A percentile compares a stretch with the other conserved stretches of the same genome.
phyloP scores from a whole-genome alignment of 2,113 vertebrate species.

The Merops nubicus region DNA sequence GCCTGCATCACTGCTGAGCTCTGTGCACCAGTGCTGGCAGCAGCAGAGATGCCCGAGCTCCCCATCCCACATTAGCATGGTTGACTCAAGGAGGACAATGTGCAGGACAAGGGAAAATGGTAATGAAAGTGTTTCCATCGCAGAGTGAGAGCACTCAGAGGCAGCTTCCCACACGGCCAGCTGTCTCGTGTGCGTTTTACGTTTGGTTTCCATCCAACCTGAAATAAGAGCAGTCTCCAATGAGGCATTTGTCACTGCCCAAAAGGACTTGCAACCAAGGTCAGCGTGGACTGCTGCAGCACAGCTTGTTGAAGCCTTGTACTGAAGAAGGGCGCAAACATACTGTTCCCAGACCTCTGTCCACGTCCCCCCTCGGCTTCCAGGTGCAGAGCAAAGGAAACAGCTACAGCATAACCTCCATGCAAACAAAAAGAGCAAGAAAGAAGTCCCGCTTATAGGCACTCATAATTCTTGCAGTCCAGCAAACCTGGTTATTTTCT shows the following conservation, averaged over 20 bases:
- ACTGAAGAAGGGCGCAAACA: not conserved
- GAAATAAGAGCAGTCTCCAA: not conserved
- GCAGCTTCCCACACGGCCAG: not conserved
- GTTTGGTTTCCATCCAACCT: not conserved
- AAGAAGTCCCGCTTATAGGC: not conserved
- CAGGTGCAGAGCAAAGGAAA: not conserved
- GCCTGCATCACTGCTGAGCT: not conserved
- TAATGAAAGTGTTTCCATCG: not conserved
- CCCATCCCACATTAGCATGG: fast-evolving
- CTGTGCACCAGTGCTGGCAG: fast-evolving
- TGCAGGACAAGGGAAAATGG: not conserved
- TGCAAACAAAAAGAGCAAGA: not conserved
- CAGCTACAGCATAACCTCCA: not conserved
- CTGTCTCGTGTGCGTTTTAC: not conserved
- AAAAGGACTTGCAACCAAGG: not conserved
- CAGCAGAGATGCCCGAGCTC: not conserved
- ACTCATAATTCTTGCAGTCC: not conserved
- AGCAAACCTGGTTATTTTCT: not conserved
- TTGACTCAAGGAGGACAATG: not conserved
- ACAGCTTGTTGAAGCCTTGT: fast-evolving
- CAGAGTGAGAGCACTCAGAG: not conserved
- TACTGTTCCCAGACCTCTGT: not conserved
- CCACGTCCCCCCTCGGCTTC: not conserved
- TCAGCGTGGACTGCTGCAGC: not conserved
- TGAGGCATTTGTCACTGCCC: not conserved